phyloP scores from a whole-genome alignment of 1,140 invertebrate genomes.

The Planococcus citri region DNA sequence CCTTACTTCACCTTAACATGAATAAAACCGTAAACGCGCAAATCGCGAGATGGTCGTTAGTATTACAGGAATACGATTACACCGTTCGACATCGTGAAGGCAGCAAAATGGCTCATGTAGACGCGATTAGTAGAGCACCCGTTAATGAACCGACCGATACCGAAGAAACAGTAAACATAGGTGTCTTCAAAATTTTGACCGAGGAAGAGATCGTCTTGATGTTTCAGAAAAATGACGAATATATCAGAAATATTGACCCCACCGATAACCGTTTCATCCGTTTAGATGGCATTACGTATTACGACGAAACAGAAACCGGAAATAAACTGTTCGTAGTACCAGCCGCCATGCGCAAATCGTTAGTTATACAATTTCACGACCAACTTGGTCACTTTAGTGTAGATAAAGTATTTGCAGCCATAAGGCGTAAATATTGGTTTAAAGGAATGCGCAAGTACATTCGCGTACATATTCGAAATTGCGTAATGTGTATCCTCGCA shows the following conservation, averaged over 20 bases:
- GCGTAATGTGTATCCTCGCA: conserved; percentile 25
- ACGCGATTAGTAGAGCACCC: conserved; percentile 32
- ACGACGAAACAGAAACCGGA: neutral
- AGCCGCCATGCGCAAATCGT: neutral
- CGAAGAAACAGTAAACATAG: neutral
- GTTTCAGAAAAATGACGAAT: neutral
- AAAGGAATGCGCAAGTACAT: conserved; percentile 25
- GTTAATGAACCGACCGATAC: neutral
- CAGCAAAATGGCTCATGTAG: conserved; percentile 31
- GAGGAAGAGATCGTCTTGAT: neutral
- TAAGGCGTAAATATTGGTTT: conserved; percentile 22
- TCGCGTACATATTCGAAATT: conserved; percentile 25
- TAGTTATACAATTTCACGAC: neutral
- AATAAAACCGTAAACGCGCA: conserved; percentile 27
- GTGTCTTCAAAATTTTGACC: neutral
- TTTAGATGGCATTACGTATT: conserved; percentile 6
- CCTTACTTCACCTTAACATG: neutral
- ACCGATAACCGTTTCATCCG: neutral
- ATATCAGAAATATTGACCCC: neutral
- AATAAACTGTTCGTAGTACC: conserved; percentile 1
- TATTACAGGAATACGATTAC: conserved; percentile 29
- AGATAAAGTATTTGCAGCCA: neutral
- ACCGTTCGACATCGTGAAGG: conserved; percentile 29
- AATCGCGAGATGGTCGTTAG: conserved; percentile 32
- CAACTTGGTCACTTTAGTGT: neutral